A percentile compares a stretch with the other conserved stretches of the same genome.
phyloP scores from a whole-genome alignment of 2,113 vertebrate species.

The Oenanthe oenanthe region DNA sequence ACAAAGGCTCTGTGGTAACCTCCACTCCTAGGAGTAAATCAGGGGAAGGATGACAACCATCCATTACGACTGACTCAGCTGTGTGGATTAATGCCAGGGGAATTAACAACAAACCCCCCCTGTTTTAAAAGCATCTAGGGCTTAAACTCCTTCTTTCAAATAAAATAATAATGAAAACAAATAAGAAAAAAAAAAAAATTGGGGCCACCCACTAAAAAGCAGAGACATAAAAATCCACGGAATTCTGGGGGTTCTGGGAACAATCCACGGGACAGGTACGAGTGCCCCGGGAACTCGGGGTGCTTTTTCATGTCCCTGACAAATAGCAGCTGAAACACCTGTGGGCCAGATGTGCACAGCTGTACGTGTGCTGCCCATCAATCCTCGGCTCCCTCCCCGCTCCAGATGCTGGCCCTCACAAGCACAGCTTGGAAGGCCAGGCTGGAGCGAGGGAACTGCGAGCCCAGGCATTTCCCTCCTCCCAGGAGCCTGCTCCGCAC shows the following conservation, averaged over 20 bases:
- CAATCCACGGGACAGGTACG: background rate
- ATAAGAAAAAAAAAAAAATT: no score
- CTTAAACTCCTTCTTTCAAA: background rate
- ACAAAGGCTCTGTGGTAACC: background rate
- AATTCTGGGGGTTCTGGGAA: background rate
- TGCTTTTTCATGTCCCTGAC: background rate
- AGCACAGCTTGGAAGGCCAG: background rate
- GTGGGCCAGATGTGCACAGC: constrained; percentile 59
- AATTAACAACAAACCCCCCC: background rate
- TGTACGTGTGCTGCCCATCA: background rate
- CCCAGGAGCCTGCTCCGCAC: background rate
- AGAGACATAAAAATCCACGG: background rate
- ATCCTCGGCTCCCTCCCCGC: background rate
- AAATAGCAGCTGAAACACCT: constrained; percentile 41
- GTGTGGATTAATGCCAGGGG: background rate
- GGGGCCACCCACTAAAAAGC: background rate
- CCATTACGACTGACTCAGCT: background rate
- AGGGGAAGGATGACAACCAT: background rate
- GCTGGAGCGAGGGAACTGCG: rapidly evolving
- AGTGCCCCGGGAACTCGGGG: background rate
- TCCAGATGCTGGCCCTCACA: constrained; percentile 33
- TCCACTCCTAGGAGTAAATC: background rate
- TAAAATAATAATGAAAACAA: background rate
- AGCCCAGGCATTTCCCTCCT: background rate
- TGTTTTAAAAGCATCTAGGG: background rate